These are phyloP conservation scores for Rhinopomastus cyanomelas DNA, from an alignment of 2,113 vertebrate genomes.

Conservation along the genomic window DNA sequence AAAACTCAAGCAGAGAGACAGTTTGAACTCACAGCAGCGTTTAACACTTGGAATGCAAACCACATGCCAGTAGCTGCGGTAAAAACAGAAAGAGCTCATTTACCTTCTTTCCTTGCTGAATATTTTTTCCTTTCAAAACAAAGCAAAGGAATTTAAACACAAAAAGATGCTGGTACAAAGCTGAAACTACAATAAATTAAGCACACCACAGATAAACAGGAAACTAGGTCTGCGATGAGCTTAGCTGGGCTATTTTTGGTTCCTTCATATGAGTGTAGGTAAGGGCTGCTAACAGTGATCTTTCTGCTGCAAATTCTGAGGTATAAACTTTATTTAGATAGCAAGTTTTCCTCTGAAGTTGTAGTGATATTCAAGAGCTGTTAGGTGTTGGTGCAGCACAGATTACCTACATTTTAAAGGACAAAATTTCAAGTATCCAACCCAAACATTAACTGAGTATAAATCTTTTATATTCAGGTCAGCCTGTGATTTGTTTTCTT, in stretches of 20 bases:
- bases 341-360: neutral
- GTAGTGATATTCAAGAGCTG: neutral
- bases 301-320: neutral
- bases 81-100: constrained; percentile 6
- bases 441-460: neutral
- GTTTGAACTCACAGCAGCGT: neutral
- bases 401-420: neutral
- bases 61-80: neutral
- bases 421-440: neutral
- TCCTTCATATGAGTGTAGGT: neutral
- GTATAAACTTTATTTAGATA: neutral
- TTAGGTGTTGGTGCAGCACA: neutral
- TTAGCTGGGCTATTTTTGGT: neutral
- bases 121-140: constrained; percentile 24
- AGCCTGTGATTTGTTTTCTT: neutral
- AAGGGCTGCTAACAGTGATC: neutral
- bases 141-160: constrained; percentile 17
- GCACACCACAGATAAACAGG: neutral
- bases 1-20: neutral
- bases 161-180: neutral
- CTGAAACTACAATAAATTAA: neutral
- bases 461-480: neutral
- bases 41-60: constrained; percentile 27
- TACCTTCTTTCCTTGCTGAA: neutral
- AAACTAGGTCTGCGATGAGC: neutral